A percentile compares a stretch with the other conserved stretches of the same genome.
phyloP scores from a whole-genome alignment of 2,113 vertebrate species.

The Sebastes fasciatus region DNA sequence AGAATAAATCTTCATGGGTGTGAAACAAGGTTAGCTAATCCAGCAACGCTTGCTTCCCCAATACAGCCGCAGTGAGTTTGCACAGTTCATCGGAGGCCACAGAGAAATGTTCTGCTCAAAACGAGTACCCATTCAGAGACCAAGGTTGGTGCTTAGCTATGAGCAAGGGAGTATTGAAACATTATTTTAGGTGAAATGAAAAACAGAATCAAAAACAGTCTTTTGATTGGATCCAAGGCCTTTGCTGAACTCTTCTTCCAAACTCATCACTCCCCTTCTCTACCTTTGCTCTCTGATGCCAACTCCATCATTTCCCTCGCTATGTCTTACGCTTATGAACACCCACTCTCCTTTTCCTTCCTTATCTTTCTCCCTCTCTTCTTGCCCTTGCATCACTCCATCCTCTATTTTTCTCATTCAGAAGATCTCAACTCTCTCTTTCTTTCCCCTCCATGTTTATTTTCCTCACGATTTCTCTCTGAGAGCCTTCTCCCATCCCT shows the following conservation, averaged over 20 bases:
- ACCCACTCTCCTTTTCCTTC: conserved; percentile 45
- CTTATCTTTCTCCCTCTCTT: conserved; percentile 16
- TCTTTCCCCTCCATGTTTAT: background rate
- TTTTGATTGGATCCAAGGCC: conserved; percentile 74
- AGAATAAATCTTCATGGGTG: conserved; percentile 31
- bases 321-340: conserved; percentile 39
- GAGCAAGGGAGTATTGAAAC: conserved; percentile 62
- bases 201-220: conserved; percentile 68
- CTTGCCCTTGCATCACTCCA: conserved; percentile 10
- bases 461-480: conserved; percentile 12
- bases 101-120: conserved; percentile 62
- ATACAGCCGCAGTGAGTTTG: conserved; percentile 39
- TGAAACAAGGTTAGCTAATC: conserved; percentile 58
- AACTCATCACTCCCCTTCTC: conserved; percentile 69
- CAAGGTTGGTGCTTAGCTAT: conserved; percentile 58
- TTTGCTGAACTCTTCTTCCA: conserved; percentile 74
- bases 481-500: background rate
- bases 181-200: conserved; percentile 71
- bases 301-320: conserved; percentile 62
- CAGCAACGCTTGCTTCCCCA: conserved; percentile 13
- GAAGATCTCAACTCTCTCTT: background rate
- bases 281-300: conserved; percentile 72
- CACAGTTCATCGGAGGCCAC: conserved; percentile 59
- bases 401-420: conserved; percentile 27
- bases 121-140: conserved; percentile 53